Base-by-base conservation (phyloP, 2,113 vertebrate species). In the Pedionomus torquatus region DNA sequence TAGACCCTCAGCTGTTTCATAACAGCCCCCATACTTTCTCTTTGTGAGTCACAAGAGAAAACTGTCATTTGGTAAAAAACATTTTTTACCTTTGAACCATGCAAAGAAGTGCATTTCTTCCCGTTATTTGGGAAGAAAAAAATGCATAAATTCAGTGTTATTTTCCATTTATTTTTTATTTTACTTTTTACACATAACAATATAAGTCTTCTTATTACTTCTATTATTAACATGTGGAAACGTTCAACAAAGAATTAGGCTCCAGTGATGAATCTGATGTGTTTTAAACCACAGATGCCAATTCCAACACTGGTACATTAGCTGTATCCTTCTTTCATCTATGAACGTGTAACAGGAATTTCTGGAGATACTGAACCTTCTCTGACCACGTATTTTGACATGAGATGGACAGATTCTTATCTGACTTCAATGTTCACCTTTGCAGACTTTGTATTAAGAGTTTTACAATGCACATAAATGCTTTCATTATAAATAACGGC, bases 11-110 rank as follows among this genome's bases (percentile, higher is more conserved):
- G 77, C 60, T 89, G 93, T 89, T 83, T 65, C 51, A 21, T 90
- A 92, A 93, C 72, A 70, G 46, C 21, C n/a, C 25, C 58, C 49
- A 70, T 70, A 88, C 37, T 82, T 90, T 77, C 51, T 54, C 30
- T 92, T 83, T 86, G 94, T 78, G 83, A 95, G 87, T 71, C 91
- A 81, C 89, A 63, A 68, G 80, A 88, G 76, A 93, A 93, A 95
- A 81, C 23, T 89, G 65, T 15, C 9, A 46, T 75, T 89, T 1
- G 12, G 75, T 75, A 74, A 93, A 90, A 82, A 57, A 0, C 7
- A 10, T 51, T 30, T 77, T 92, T 95, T 74, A 86, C 77, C 48
- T 86, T 66, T 44, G 16, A 83, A 92, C 15, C 11, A 13, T 16
- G 43, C 17, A 57, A 89, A 83, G 54, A 49, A 70, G 39, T 39